These are phyloP conservation scores for Huso huso DNA, from an alignment of 2,797 vertebrate species.

Conservation along the genomic window DNA sequence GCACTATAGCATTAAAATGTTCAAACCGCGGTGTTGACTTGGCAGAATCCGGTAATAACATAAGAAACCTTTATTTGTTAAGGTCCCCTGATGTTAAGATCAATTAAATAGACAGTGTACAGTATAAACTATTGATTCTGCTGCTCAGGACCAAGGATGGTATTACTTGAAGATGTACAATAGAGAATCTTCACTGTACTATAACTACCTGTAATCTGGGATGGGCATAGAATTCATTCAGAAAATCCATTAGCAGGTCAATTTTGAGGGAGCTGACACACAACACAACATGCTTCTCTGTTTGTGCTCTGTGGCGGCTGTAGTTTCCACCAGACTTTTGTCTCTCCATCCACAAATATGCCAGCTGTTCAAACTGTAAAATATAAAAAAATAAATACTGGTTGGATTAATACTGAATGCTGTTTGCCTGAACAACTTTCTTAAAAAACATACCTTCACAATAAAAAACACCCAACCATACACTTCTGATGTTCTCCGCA, in stretches of 20 bases:
- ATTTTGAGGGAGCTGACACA: constrained; percentile 74
- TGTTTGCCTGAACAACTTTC: too few relatives aligned
- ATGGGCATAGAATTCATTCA: constrained; percentile 74
- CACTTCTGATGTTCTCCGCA: too few relatives aligned
- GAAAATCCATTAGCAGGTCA: constrained; percentile 71
- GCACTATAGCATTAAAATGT: too few relatives aligned
- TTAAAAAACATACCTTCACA: too few relatives aligned
- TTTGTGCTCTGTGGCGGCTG: constrained; percentile 69
- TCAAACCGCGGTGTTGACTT: too few relatives aligned
- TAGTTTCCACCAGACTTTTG: constrained; percentile 75
- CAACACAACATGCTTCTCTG: constrained; percentile 67
- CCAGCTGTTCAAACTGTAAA: constrained; percentile 69
- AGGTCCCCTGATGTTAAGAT: too few relatives aligned
- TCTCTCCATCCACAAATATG: constrained; percentile 75
- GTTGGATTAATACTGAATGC: too few relatives aligned
- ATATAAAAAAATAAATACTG: neutral
- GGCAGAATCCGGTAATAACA: too few relatives aligned
- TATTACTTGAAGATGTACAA: neutral
- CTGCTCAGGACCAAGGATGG: constrained; percentile 11
- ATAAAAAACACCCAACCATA: too few relatives aligned
- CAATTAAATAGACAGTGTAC: too few relatives aligned
- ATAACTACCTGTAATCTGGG: constrained; percentile 64
- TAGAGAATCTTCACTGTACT: neutral
- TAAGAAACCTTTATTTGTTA: too few relatives aligned
- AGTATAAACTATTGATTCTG: too few relatives aligned